A percentile compares a stretch with the other conserved stretches of the same genome.
Conservation (phyloP, 1,140 invertebrate genomes). For the Trichogramma pretiosum region DNA sequence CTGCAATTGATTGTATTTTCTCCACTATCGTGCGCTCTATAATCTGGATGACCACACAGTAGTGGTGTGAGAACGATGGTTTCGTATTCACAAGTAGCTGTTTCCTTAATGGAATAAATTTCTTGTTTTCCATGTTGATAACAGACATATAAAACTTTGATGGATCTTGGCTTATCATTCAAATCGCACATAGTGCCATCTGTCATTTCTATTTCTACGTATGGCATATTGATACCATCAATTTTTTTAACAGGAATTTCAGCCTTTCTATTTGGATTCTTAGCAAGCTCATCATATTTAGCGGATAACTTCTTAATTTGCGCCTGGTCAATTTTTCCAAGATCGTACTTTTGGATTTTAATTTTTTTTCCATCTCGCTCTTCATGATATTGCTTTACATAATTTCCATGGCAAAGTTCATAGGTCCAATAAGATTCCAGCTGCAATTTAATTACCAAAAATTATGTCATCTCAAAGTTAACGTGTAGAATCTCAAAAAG, state of each 20-base stretch:
- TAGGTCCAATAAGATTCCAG: constrained; percentile 96
- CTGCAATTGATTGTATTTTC: constrained; percentile 76
- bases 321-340: constrained; percentile 63
- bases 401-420: constrained; percentile 88
- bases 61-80: constrained; percentile 75
- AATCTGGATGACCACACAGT: constrained; percentile 82
- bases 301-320: constrained; percentile 42
- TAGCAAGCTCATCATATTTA: constrained; percentile 47
- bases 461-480: background rate
- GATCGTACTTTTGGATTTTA: constrained; percentile 71
- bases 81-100: constrained; percentile 89
- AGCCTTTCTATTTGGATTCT: constrained; percentile 42
- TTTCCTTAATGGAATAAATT: constrained; percentile 87
- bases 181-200: constrained; percentile 87
- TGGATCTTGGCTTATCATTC: constrained; percentile 69
- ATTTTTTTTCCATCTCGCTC: constrained; percentile 79
- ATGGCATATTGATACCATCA: constrained; percentile 77
- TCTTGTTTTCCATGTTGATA: constrained; percentile 80
- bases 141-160: constrained; percentile 77
- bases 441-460: constrained; percentile 37
- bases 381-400: constrained; percentile 90
- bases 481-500: background rate
- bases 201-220: constrained; percentile 69
- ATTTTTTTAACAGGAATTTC: constrained; percentile 62
- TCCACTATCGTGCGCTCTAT: constrained; percentile 70